phyloP scores from a whole-genome alignment of 1,140 invertebrate genomes.

The Eriocheir sinensis region DNA sequence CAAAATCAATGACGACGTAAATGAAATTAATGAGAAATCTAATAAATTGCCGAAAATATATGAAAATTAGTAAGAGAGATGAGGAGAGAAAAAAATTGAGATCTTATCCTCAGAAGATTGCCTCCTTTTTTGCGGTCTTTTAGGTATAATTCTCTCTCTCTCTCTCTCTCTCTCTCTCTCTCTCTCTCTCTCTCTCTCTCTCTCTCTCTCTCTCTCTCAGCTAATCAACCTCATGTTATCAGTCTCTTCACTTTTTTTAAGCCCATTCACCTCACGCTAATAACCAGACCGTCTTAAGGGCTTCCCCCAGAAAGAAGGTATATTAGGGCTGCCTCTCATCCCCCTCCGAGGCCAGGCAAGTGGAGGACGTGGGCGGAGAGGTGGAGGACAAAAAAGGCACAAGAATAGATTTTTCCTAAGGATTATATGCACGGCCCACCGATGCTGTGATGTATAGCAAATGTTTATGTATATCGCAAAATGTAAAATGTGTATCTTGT shows the following conservation, averaged over 20 bases:
- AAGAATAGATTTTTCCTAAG: too few relatives aligned
- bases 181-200: constrained; percentile 13
- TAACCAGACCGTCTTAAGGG: background rate
- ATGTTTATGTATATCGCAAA: too few relatives aligned
- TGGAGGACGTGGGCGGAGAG: background rate
- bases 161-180: background rate
- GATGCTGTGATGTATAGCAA: too few relatives aligned
- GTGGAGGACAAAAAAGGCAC: background rate
- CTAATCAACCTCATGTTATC: background rate
- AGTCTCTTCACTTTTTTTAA: background rate
- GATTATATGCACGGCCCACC: too few relatives aligned
- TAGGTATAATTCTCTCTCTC: background rate
- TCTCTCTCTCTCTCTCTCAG: constrained; percentile 13
- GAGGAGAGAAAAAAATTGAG: too few relatives aligned
- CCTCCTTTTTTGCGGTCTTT: too few relatives aligned
- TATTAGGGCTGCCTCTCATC: background rate
- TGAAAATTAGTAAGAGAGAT: too few relatives aligned
- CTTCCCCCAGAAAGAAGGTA: background rate
- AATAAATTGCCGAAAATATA: too few relatives aligned
- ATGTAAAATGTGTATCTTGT: too few relatives aligned
- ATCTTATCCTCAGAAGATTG: too few relatives aligned
- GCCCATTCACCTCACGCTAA: background rate
- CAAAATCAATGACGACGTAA: too few relatives aligned
- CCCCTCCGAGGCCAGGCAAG: background rate
- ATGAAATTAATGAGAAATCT: too few relatives aligned